Evolutionary conservation across 2,113 vertebrate species (phyloP).

Genomic region (Zeus faber): DNA sequence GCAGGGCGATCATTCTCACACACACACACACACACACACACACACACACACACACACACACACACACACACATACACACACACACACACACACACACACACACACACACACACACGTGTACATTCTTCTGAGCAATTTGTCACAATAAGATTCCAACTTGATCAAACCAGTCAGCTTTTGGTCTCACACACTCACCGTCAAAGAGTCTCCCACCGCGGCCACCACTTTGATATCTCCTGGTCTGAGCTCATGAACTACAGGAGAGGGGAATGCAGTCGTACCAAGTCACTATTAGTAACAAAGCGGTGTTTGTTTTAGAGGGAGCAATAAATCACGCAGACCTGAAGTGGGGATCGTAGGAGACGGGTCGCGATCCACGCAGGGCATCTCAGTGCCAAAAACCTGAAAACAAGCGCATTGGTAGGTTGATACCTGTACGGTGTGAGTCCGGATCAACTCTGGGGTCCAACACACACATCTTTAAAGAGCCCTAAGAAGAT

Average conservation of each 20-base stretch:
- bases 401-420: too few species aligned
- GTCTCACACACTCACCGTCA: constrained; percentile 80
- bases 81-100: background rate
- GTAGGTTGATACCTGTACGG: too few species aligned
- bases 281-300: background rate
- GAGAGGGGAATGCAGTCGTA: constrained; percentile 2
- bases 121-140: background rate
- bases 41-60: constrained; percentile 1
- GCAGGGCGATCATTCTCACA: too few species aligned
- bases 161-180: background rate
- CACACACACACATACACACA: background rate
- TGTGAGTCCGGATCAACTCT: too few species aligned
- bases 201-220: constrained; percentile 88
- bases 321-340: constrained; percentile 38
- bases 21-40: background rate
- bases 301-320: background rate
- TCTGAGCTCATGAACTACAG: constrained; percentile 84
- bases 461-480: too few species aligned
- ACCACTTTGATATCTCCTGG: constrained; percentile 87
- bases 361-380: constrained; percentile 77
- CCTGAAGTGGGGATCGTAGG: constrained; percentile 76
- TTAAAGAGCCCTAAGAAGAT: constrained; percentile 5
- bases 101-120: constrained; percentile 2
- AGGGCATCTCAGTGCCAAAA: constrained; percentile 79
- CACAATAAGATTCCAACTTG: background rate